Base-by-base conservation (phyloP, 2,888 invertebrate genomes). In the Scotopteryx bipunctaria region DNA sequence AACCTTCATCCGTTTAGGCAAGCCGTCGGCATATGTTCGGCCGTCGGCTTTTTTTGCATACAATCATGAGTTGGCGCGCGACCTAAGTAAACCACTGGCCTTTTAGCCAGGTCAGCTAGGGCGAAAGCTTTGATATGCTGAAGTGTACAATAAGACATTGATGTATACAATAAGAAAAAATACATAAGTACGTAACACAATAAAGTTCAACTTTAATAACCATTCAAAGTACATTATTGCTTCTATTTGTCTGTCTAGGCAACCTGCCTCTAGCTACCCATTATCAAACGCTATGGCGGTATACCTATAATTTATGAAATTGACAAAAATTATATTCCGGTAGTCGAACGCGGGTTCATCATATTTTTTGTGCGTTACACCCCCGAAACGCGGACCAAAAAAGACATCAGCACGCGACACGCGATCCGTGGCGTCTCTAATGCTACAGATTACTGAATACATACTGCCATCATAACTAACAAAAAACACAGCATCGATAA, bases 311-410 rank as follows among this genome's bases (percentile, higher is more conserved):
- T 90, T 89, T 87, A 83, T 83, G 64, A 89, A 89, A 89, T 89
- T 87, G 86, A 73, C 87, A 86, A 84, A 84, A 89, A 88, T 87
- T 86, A 87, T 85, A 86, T 89, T 89, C 86, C 90, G 75, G 90
- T 89, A 90, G 89, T 90, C 90, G 80, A 78, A 83, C 83, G 79
- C 77, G 81, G 78, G 85, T 86, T 42, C 81, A 78, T 73, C 69
- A 73, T 71, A 72, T 84, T 86, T 89, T 89, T 86, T 89, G 79
- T 86, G 63, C 63, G 76, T 71, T 76, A 72, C 78, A 78, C 81
- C 80, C 83, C 76, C 73, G 71, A 79, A 81, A 79, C 65, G 65
- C 64, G 65, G 71, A 71, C 71, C 74, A 82, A 83, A 82, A 88
- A 87, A 80, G 68, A 75, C 70, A 66, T 70, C 73, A 78, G 87